phyloP scores from a whole-genome alignment of 2,797 vertebrate genomes.

The Florisuga fusca region DNA sequence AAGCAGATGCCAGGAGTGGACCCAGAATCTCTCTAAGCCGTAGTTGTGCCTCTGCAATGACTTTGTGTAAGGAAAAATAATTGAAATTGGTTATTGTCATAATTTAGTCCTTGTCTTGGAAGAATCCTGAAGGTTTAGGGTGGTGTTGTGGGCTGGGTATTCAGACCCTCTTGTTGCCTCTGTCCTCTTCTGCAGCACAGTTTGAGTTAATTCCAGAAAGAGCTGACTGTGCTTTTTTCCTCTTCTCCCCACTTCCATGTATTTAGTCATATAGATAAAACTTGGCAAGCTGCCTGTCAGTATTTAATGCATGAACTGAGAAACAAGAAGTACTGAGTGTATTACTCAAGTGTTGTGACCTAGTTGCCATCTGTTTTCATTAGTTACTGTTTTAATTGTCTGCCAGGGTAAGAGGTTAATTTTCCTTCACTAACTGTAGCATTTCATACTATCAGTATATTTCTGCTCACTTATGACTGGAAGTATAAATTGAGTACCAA shows the following conservation, averaged over 20 bases:
- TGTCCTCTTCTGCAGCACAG: neutral
- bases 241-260: neutral
- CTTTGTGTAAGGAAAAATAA: neutral
- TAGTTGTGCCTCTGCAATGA: neutral
- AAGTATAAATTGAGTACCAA: neutral
- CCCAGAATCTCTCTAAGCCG: neutral
- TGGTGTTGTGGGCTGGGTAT: neutral
- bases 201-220: neutral
- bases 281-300: neutral
- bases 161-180: neutral
- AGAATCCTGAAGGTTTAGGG: neutral
- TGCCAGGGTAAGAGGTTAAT: neutral
- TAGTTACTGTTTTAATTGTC: neutral
- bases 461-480: neutral
- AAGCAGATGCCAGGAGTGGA: neutral
- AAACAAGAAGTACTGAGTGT: neutral
- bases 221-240: neutral
- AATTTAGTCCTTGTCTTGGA: neutral
- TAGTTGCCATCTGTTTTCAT: neutral
- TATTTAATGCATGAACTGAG: neutral
- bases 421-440: neutral
- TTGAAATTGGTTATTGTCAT: neutral
- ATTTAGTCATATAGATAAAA: neutral
- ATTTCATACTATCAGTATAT: neutral
- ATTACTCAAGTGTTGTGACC: neutral